Evolutionary conservation across 1,140 invertebrate genomes (phyloP), one percentile per base, ranked within the genome.

Genomic region (Tribolium madens): DNA sequence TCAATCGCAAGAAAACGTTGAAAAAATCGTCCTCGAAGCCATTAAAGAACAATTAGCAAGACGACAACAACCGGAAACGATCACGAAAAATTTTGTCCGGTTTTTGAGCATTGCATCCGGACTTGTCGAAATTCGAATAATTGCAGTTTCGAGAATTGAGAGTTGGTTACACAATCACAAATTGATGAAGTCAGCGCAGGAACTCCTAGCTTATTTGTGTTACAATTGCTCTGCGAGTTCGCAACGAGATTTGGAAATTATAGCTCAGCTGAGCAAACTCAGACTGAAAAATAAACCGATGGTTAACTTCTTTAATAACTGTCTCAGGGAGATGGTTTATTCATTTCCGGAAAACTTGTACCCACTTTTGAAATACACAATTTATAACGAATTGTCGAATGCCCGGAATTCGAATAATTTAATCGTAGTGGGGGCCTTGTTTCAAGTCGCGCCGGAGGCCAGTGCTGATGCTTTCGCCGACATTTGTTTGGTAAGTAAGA

Each of bases 121-220:
- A 0, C 91, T 97, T 73, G 90, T 91, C 0, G 96, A 97, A 87
- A 92, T 97, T 48, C 90, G 97, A 18, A 90, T 93, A 60, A 91
- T 96, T 50, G 93, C 94, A 5, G 92, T 94, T 5, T 92, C 93
- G 9, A 91, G 94, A 15, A 87, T 99, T 0, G 97, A 99, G 86
- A 91, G 94, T 76, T 98, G 97, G 97, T 87, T 99, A 18, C 96
- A 98, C 83, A 98, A 98, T 87, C 96, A 96, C 31, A 99, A 99
- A 89, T 85, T 97, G 47, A 94, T 94, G 85, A 91, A 95, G 82
- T 91, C 94, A 5, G 96, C 96, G 0, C 97, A 98, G 85, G 97
- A 99, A 86, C 87, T 99, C n/a, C 87, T 99, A 1, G 92, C 97
- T 70, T 94, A 97, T 78, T 90, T 98, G 64, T 98, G 96, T 84